Base-by-base conservation (phyloP, 2,888 invertebrate genomes). In the Trichogramma evanescens region DNA sequence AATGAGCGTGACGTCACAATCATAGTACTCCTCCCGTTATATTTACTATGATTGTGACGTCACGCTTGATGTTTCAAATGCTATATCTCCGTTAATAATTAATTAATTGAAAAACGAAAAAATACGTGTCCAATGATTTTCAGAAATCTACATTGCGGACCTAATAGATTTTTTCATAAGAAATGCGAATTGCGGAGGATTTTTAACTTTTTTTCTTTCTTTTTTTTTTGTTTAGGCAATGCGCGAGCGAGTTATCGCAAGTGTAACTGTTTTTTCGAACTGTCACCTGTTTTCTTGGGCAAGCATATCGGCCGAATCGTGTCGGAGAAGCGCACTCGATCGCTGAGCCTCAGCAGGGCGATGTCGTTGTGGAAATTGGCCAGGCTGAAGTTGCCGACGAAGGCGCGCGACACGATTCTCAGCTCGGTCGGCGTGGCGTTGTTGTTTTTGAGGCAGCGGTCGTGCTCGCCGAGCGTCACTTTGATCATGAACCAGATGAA, bases 401-500 rank as follows among this genome's bases (percentile, higher is more conserved):
- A 84, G 52, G 89, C 89, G 55, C 91, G 81, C 41, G 91, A 77
- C 39, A 66, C 64, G 74, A 89, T 91, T 67, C 91, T 83, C 0
- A 89, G 87, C 77, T 92, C 91, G 0, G 90, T 88, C 53, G 86
- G 82, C 51, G 78, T 79, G 55, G 51, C 2, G 26, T 8, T 1
- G 54, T 7, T 4, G 49, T 86, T 86, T 56, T 88, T 84, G 69
- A 86, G 84, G 78, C 92, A 93, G 51, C 91, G 85, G 78, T 93
- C 88, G 75, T 92, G 91, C 76, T 93, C 93, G 0, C 92, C 93
- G 69, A 93, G 89, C 9, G 91, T 89, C 65, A 91, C 89, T 78
- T 89, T 91, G 75, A 93, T 90, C 90, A 93, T 89, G 79, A 92
- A 92, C 92, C 92, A 92, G 89, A 92, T 90, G 77, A 92, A 92